Conservation (phyloP, 1,140 invertebrate species). For the Cydia strobilella region DNA sequence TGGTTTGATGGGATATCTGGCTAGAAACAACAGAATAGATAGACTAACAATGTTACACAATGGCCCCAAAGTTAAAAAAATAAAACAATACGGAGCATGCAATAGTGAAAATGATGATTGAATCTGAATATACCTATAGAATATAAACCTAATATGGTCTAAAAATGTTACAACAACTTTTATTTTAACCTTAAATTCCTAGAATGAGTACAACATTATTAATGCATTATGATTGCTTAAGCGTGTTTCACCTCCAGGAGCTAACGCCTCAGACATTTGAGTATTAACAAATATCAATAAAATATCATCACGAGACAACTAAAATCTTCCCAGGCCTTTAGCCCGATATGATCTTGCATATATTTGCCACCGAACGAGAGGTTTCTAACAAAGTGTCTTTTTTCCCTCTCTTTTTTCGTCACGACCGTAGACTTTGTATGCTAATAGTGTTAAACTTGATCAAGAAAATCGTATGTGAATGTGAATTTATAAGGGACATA, state of each 20-base stretch:
- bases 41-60: no score
- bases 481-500: background rate
- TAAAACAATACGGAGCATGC: no score
- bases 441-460: constrained; percentile 37
- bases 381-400: constrained; percentile 41
- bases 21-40: no score
- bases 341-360: constrained; percentile 47
- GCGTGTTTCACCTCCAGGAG: background rate
- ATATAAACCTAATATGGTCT: no score
- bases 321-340: constrained; percentile 27
- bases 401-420: constrained; percentile 42
- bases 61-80: no score
- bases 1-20: no score
- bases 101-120: no score
- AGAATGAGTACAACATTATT: background rate
- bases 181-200: no score
- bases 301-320: constrained; percentile 16
- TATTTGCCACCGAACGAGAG: constrained; percentile 40
- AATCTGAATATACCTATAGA: no score
- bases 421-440: constrained; percentile 47
- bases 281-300: constrained; percentile 27
- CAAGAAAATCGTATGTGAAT: constrained; percentile 5
- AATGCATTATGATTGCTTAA: background rate
- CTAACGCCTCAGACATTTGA: constrained; percentile 1
- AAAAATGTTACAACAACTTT: no score